Base-by-base conservation (phyloP, 2,113 vertebrate genomes). In the Callionymus lyra region DNA sequence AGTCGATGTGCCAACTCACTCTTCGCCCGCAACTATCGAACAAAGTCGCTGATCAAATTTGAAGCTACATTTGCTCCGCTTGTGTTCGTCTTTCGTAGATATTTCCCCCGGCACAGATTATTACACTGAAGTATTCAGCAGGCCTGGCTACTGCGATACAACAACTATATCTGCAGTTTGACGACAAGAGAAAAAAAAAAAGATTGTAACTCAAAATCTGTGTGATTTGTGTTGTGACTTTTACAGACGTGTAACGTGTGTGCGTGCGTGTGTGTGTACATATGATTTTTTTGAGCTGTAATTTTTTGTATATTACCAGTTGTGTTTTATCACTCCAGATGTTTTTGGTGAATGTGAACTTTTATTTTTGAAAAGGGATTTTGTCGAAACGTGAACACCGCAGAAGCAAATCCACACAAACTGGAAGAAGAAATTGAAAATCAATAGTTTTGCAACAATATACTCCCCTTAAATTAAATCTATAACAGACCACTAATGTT, bases 211-310 rank as follows among this genome's bases (percentile, higher is more conserved):
- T 49, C 63, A 12, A 16, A 44, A 35, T 45, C 21, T 27, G 8
- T 77, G 81, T 90, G 82, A 81, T 85, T 87, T 84, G 85, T 87
- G 77, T 85, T 80, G 86, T 86, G 83, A 81, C 74, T 83, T 79
- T 81, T 81, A 81, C 55, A 76, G 61, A 84, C 82, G 85, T 87
- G 85, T 48, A 73, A 74, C 63, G 51, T 81, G 83, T 87, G 78
- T 80, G 63, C 81, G 12, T 21, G 40, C 36, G 61, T 83, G 81
- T 88, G 76, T 80, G 79, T 81, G 85, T 88, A 83, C 82, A 84
- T 86, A 85, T 53, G 75, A 74, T 64, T 52, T 81, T 52, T 81
- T 83, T 87, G 79, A 81, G 62, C 82, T 77, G 71, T 80, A 81
- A 80, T 71, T 70, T 72, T 65, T 66, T 77, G 62, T 79, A 71